These are phyloP conservation scores for Goniozus legneri DNA, from an alignment of 1,140 invertebrate genomes.

Conservation along the genomic window DNA sequence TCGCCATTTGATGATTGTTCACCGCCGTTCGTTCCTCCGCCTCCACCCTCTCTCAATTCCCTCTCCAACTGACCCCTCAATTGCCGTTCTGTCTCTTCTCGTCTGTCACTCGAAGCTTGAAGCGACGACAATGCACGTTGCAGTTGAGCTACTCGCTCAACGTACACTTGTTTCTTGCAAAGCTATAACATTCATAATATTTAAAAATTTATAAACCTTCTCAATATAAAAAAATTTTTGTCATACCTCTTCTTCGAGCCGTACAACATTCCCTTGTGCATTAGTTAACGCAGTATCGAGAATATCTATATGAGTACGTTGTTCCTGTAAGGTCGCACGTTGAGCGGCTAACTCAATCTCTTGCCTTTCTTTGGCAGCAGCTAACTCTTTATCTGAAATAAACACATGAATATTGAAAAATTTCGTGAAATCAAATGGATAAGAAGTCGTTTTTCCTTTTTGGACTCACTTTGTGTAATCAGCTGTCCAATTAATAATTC, in stretches of 20 bases:
- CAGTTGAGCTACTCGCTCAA: conserved; percentile 78
- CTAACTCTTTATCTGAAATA: conserved; percentile 78
- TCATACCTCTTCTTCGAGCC: conserved; percentile 82
- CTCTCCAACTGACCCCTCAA: conserved; percentile 75
- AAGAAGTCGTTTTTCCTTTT: neutral
- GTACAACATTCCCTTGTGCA: conserved; percentile 83
- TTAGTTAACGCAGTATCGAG: conserved; percentile 87
- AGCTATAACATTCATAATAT: conserved; percentile 48
- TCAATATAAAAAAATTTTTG: neutral
- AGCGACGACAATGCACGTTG: conserved; percentile 80
- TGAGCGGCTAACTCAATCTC: conserved; percentile 89
- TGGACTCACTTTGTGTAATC: conserved; percentile 73
- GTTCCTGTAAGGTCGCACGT: conserved; percentile 83
- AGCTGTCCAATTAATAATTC: conserved; percentile 83
- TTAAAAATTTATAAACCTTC: neutral
- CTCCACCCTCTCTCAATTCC: conserved; percentile 69
- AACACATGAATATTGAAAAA: neutral
- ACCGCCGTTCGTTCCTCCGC: conserved; percentile 35
- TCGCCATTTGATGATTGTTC: conserved; percentile 51
- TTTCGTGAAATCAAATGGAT: neutral
- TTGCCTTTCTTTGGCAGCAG: conserved; percentile 81
- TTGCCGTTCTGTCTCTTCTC: conserved; percentile 81
- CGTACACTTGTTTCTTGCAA: conserved; percentile 81
- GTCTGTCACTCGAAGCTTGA: conserved; percentile 77
- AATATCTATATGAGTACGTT: conserved; percentile 89